These are phyloP conservation scores for Oenanthe melanoleuca DNA, from an alignment of 2,113 vertebrate species.

Conservation along the genomic window DNA sequence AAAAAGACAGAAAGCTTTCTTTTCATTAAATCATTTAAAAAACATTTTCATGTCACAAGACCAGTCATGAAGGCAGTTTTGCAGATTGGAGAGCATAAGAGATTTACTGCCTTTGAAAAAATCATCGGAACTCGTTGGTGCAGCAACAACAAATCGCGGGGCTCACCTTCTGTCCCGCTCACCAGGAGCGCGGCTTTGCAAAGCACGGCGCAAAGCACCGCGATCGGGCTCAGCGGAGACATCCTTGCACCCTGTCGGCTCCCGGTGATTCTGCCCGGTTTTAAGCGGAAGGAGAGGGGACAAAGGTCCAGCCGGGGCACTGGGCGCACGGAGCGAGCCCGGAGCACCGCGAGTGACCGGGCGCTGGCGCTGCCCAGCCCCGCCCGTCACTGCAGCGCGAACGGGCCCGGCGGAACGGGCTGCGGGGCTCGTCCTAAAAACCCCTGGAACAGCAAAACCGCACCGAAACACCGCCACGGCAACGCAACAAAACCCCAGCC, in stretches of 20 bases:
- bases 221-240: not conserved
- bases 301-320: conserved; percentile 3
- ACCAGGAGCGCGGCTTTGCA: not conserved
- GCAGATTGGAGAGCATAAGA: not conserved
- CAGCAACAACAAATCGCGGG: not conserved
- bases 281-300: not conserved
- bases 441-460: too few relatives aligned
- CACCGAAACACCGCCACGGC: not conserved
- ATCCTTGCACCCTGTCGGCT: not conserved
- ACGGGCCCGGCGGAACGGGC: not conserved
- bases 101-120: not conserved
- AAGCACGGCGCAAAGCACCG: not conserved
- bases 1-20: not conserved
- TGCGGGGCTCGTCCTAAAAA: not conserved
- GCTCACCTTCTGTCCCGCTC: conserved; percentile 14
- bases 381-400: not conserved
- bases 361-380: not conserved
- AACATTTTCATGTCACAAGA: not conserved
- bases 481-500: too few relatives aligned
- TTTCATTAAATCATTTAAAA: not conserved
- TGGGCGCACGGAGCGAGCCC: not conserved
- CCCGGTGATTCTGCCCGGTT: not conserved
- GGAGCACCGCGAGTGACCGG: too few relatives aligned
- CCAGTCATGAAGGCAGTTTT: not conserved
- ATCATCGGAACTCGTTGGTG: not conserved